Base-by-base conservation (phyloP, 2,113 vertebrate species). In the Pardalotus punctatus region DNA sequence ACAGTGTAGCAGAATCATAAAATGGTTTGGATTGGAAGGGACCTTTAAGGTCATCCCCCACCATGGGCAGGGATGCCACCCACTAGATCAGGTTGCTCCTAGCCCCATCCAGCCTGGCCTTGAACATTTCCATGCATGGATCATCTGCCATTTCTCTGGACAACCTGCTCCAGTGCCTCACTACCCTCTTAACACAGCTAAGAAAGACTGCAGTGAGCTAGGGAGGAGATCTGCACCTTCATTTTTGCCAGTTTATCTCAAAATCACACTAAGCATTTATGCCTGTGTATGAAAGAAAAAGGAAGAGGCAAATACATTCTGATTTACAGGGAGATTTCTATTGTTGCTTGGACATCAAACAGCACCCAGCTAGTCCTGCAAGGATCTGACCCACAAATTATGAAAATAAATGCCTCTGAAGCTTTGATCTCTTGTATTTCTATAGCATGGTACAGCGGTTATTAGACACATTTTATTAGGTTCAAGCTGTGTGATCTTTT, bases 311-410 rank as follows among this genome's bases (percentile, higher is more conserved):
- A 92, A 88, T 36, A 36, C 43, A 78, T 45, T 70, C 88, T 60
- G 69, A 96, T 92, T 80, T 84, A 84, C 65, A 65, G 77, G 31
- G 33, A 94, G 89, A 86, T 89, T 79, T 92, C 76, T 92, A 88
- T 86, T 96, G 91, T 91, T 97, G 93, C 80, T 56, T 86, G 94
- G 83, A 95, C 94, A 94, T 94, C 89, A 97, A 97, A 95, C 73
- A 93, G 83, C 53, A 86, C 20, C 53, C 81, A 96, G 95, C 94
- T 92, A 97, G 94, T 72, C 94, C 89, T 97, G 91, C 84, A 78
- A 95, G 65, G 83, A 91, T 81, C 35, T 94, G 94, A 96, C 93
- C 95, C 95, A 95, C 81, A 97, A 96, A 94, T 96, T 94, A 97
- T 85, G 91, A 95, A 95, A 96, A 95, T 79, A 94, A 95, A 95